These are phyloP conservation scores for Ciconia maguari DNA, from an alignment of 2,113 vertebrate genomes.

Conservation along the genomic window DNA sequence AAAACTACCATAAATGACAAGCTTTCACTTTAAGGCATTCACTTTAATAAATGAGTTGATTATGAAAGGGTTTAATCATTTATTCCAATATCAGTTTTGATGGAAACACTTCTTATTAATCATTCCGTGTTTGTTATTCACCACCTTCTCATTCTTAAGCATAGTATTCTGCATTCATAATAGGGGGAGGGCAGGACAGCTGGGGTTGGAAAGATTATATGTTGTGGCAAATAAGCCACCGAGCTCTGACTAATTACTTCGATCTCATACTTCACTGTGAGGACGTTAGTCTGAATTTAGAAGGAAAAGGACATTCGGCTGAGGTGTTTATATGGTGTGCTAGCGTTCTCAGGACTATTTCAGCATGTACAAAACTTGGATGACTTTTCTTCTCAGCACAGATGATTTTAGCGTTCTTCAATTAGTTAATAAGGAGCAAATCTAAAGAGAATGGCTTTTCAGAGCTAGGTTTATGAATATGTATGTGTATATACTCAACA, in stretches of 20 bases:
- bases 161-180: not conserved
- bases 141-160: constrained; percentile 17
- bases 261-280: not conserved
- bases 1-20: constrained; percentile 22
- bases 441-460: not conserved
- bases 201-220: not conserved
- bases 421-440: not conserved
- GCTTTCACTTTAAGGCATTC: constrained; percentile 26
- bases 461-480: not conserved
- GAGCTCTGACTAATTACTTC: constrained; percentile 5
- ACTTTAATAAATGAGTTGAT: constrained; percentile 59
- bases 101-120: constrained; percentile 44
- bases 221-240: constrained; percentile 9
- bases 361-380: not conserved
- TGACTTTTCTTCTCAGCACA: not conserved
- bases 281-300: constrained; percentile 26
- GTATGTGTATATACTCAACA: not conserved
- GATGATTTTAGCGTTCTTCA: not conserved
- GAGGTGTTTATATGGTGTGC: not conserved
- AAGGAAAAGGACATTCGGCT: not conserved
- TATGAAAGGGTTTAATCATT: constrained; percentile 41
- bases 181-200: not conserved
- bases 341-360: not conserved
- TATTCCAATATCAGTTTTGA: constrained; percentile 34
- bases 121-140: constrained; percentile 16